Conservation (phyloP, 2,113 vertebrate species). For the Rhagologus leucostigma region DNA sequence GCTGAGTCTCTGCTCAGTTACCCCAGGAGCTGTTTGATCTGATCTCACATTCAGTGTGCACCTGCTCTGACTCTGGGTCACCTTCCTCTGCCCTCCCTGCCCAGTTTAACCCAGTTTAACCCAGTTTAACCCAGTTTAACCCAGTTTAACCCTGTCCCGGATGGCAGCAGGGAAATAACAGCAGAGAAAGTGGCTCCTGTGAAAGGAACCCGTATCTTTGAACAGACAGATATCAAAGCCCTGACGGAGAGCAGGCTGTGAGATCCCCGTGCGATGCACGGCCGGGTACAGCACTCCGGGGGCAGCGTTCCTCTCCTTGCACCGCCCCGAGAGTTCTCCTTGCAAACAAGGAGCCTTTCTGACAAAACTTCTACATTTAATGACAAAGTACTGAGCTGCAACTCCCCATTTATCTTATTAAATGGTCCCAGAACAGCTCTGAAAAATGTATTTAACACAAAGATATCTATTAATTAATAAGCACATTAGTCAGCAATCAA, state of each 20-base stretch:
- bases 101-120: neutral
- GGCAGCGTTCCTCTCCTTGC: neutral
- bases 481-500: slow-evolving; percentile 57
- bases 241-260: neutral
- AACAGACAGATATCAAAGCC: neutral
- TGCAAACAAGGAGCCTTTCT: neutral
- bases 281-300: neutral
- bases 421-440: slow-evolving; percentile 34
- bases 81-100: neutral
- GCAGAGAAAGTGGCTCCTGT: neutral
- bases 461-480: slow-evolving; percentile 64
- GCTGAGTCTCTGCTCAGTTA: neutral
- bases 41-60: neutral
- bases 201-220: neutral
- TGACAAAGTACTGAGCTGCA: neutral
- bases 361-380: neutral
- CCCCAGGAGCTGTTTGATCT: neutral
- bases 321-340: neutral
- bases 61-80: neutral
- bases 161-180: neutral
- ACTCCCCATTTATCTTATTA: slow-evolving; percentile 11
- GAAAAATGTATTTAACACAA: slow-evolving; percentile 34
- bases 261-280: neutral
- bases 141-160: too few relatives aligned
- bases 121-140: neutral